phyloP scores from a whole-genome alignment of 2,113 vertebrate genomes.

The Cryptotis parvus region DNA sequence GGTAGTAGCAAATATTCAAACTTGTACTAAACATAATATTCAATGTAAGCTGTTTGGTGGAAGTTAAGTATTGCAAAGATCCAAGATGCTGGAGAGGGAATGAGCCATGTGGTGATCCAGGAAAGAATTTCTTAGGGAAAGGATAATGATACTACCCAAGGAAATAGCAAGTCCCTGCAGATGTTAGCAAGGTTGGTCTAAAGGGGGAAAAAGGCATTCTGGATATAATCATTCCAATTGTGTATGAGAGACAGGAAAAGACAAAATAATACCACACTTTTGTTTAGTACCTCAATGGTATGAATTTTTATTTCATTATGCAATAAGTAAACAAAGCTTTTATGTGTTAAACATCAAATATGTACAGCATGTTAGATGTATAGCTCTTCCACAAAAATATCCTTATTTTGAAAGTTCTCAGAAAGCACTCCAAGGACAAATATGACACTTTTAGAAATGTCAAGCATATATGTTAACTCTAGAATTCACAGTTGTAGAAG shows the following conservation, averaged over 20 bases:
- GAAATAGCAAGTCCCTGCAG: background rate
- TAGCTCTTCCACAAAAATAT: background rate
- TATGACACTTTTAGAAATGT: background rate
- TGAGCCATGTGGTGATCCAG: background rate
- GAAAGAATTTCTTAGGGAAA: background rate
- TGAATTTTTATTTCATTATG: background rate
- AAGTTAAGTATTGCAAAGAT: background rate
- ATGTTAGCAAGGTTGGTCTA: no score
- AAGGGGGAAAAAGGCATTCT: background rate
- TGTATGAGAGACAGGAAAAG: background rate
- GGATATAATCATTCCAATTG: background rate
- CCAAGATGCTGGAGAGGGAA: background rate
- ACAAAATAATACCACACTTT: background rate
- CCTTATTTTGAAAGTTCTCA: background rate
- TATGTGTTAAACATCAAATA: no score
- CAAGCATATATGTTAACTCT: constrained; percentile 21
- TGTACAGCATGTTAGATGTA: background rate
- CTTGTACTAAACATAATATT: background rate
- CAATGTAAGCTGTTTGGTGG: background rate
- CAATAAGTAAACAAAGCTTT: background rate
- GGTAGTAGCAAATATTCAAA: no score
- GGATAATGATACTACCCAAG: background rate
- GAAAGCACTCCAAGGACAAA: constrained; percentile 5
- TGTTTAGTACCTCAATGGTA: background rate
- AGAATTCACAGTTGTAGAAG: background rate